Conservation (phyloP, 2,888 invertebrate species). For the Lingula anatina region DNA sequence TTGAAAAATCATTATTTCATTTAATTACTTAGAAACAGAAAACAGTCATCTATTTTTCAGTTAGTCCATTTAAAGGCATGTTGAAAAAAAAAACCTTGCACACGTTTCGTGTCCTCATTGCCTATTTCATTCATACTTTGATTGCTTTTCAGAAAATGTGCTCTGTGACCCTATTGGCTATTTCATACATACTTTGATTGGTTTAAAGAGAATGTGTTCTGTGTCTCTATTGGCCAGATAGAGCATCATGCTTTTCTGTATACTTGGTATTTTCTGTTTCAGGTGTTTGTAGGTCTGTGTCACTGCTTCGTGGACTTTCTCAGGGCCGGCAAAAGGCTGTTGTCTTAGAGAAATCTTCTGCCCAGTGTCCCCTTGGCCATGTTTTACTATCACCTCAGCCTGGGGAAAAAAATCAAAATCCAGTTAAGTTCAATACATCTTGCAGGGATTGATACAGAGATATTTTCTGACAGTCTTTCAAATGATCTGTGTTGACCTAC, state of each 20-base stretch:
- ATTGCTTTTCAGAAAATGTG: slow-evolving; percentile 90
- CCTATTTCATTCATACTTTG: slow-evolving; percentile 65
- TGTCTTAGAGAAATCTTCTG: slow-evolving; percentile 52
- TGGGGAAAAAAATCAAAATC: slow-evolving; percentile 15
- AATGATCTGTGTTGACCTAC: too few relatives aligned
- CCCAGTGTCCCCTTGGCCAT: slow-evolving; percentile 40
- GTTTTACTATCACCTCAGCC: slow-evolving; percentile 46
- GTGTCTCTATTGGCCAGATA: slow-evolving; percentile 96
- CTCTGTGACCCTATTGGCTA: slow-evolving; percentile 92
- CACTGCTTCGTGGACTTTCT: slow-evolving; percentile 68
- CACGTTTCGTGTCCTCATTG: too few relatives aligned
- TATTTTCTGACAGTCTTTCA: too few relatives aligned
- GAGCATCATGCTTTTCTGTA: slow-evolving; percentile 87
- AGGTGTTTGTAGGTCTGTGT: slow-evolving; percentile 74
- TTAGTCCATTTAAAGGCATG: too few relatives aligned
- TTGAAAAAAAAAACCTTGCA: too few relatives aligned
- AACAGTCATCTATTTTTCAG: too few relatives aligned
- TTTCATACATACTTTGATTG: slow-evolving; percentile 69
- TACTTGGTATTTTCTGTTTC: slow-evolving; percentile 70
- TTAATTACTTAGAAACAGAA: too few relatives aligned
- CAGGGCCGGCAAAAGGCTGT: slow-evolving; percentile 66
- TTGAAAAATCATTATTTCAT: too few relatives aligned
- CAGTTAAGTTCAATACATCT: too few relatives aligned
- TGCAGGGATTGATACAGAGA: too few relatives aligned
- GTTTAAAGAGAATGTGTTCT: slow-evolving; percentile 91